phyloP scores from a whole-genome alignment of 2,113 vertebrate genomes.

The Zosterops borbonicus region DNA sequence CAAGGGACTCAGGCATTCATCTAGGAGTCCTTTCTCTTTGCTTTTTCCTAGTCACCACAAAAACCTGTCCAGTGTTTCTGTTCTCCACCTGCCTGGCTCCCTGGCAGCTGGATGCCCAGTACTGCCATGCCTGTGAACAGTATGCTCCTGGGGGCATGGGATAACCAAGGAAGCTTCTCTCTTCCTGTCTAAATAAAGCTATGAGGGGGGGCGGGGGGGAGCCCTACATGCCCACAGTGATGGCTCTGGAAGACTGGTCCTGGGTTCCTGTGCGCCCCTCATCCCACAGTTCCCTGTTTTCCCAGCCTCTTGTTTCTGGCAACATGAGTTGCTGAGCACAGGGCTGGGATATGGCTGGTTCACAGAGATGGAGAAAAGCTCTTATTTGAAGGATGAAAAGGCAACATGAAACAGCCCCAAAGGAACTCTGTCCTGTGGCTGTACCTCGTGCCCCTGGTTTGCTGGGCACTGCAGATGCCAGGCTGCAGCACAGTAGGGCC shows the following conservation, averaged over 20 bases:
- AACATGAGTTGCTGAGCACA: not conserved
- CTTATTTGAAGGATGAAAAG: conserved; percentile 28
- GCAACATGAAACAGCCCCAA: not conserved
- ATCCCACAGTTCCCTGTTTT: not conserved
- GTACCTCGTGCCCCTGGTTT: conserved; percentile 46
- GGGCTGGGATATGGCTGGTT: not conserved
- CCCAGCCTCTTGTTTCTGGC: not conserved
- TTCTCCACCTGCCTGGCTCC: not conserved
- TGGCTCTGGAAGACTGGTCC: not conserved
- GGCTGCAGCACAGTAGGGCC: conserved; percentile 34
- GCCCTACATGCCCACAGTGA: accelerated
- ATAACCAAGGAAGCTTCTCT: not conserved
- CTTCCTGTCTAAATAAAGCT: not conserved
- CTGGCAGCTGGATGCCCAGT: not conserved
- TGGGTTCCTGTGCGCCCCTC: not conserved
- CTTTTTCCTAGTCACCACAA: not conserved
- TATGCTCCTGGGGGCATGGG: accelerated
- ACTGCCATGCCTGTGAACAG: not conserved
- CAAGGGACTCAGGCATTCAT: not conserved
- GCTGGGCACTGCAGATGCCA: conserved; percentile 20
- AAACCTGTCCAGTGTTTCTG: not conserved
- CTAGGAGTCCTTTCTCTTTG: not conserved
- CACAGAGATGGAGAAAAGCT: not conserved
- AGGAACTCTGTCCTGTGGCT: conserved; percentile 9
- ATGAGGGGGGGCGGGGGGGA: not conserved